Base-by-base conservation (phyloP, 2,797 vertebrate genomes). In the Bufotes viridis region DNA sequence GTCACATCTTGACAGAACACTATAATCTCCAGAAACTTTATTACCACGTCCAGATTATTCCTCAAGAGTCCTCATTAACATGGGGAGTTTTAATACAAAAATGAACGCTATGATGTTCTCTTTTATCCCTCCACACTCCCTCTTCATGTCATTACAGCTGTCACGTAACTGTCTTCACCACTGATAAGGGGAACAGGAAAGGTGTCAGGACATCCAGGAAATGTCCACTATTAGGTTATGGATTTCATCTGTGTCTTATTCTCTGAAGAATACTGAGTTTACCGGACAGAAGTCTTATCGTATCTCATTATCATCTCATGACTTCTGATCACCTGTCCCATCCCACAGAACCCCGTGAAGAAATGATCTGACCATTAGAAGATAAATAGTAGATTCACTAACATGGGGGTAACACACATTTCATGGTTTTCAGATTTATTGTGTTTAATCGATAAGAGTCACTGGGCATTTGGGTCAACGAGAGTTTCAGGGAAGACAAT, bases 1-100 rank as follows among this genome's bases (percentile, higher is more conserved):
- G 57, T 63, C 81, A 78, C 76, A 58, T 76, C 87, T 78, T 42
- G 51, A 79, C 63, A 57, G 60, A 84, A 61, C 65, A 63, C 65
- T 15, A 63, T 79, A 70, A 84, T 58, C 67, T 78, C 72, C 75
- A 61, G 75, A 84, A 88, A 58, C 87, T 24, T 80, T 29, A 72
- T 88, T 84, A 88, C 74, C 49, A 24, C 58, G 69, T 81, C 84
- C 65, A 22, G 57, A 72, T 84, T 81, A 79, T 78, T 63, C 76
- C 87, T 74, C 87, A 15, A 11, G 87, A 84, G 87, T 60, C 87
- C 87, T 88, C 81, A 88, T 88, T 88, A 88, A 74, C 82, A 80
- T 76, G 15, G 51, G 60, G 18, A 55, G 72, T 65, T 80, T 79
- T 84, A 88, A 80, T 88, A 49, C 20, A 84, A 42, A 60, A 84